Base-by-base conservation (phyloP, 2,113 vertebrate genomes). In the Carassius carassius region DNA sequence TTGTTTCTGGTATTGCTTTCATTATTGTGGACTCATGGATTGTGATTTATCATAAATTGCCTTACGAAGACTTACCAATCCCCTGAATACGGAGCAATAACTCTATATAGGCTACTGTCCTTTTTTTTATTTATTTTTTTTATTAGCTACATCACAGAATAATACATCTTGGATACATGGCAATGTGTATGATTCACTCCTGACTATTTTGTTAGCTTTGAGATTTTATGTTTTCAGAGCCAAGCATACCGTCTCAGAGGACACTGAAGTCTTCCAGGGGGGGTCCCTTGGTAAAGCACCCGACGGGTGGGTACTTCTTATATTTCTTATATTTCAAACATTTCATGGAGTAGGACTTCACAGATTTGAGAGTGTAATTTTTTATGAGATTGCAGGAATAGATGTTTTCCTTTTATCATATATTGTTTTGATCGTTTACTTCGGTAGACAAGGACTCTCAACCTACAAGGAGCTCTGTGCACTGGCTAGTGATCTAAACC, bases 381-480 rank as follows among this genome's bases (percentile, higher is more conserved):
- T 65, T 7, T 56, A 29, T 63, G 17, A 32, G 4, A 3, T 54
- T 81, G 3, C 25, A 14, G 8, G 77, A 44, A 41, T 23, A 4
- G 10, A 13, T 51, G 14, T 25, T 65, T 67, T 16, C 5, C 5
- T n/a, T 75, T 44, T 17, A 47, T 25, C 16, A 3, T 49, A 44
- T 80, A 3, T 23, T 78, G 44, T 25, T 44, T 62, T 63, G n/a
- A 23, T 82, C 0, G 69, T 63, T 49, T 60, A 25, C 21, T 75
- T 14, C 79, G 37, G 37, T 95, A 99, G 98, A 86, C 97, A 99
- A 78, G 95, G 96, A 75, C 94, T 99, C 86, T 96, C 98, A 80
- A 99, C 98, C 23, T 99, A 99, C 90, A 99, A 99, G 90, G 98
- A 99, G 82, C 97, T 99, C 86, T 99, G 98, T 93, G 96, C 98